These are phyloP conservation scores for Melanotus villosus DNA, from an alignment of 2,888 invertebrate genomes.

Conservation along the genomic window DNA sequence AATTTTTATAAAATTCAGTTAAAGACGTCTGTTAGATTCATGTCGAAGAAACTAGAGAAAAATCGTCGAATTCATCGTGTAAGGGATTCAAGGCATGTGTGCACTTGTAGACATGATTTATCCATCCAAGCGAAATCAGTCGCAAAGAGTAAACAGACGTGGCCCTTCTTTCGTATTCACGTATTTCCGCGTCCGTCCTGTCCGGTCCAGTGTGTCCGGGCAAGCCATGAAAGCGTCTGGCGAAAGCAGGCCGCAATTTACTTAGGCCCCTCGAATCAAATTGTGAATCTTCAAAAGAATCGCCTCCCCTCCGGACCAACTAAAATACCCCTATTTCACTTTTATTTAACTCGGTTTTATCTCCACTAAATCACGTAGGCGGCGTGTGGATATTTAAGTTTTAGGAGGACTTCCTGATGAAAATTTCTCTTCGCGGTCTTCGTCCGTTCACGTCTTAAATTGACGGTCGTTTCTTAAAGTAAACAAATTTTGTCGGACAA, in stretches of 20 bases:
- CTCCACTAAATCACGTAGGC: conserved; percentile 44
- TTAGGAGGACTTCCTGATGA: too few relatives aligned
- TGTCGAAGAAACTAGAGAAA: too few relatives aligned
- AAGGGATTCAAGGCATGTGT: conserved; percentile 40
- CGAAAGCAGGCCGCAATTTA: conserved; percentile 67
- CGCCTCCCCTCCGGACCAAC: conserved; percentile 51
- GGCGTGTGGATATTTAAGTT: too few relatives aligned
- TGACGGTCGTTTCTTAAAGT: background rate
- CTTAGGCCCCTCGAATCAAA: conserved; percentile 67
- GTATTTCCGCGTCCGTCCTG: conserved; percentile 51
- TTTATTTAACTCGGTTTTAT: conserved; percentile 67
- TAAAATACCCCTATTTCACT: conserved; percentile 66
- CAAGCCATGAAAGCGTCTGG: conserved; percentile 58
- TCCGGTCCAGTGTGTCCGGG: conserved; percentile 46
- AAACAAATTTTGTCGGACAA: background rate
- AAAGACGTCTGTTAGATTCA: too few relatives aligned
- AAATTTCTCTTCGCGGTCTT: background rate
- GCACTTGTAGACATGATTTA: conserved; percentile 50
- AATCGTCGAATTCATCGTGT: too few relatives aligned
- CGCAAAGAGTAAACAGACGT: conserved; percentile 59
- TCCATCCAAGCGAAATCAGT: conserved; percentile 55
- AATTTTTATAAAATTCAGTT: too few relatives aligned
- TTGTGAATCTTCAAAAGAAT: conserved; percentile 68
- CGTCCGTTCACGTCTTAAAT: too few relatives aligned
- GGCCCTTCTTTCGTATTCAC: conserved; percentile 49